Evolutionary conservation across 2,113 vertebrate genomes (phyloP), one percentile per base, ranked within the genome.

Genomic region (Paradoxurus hermaphroditus): DNA sequence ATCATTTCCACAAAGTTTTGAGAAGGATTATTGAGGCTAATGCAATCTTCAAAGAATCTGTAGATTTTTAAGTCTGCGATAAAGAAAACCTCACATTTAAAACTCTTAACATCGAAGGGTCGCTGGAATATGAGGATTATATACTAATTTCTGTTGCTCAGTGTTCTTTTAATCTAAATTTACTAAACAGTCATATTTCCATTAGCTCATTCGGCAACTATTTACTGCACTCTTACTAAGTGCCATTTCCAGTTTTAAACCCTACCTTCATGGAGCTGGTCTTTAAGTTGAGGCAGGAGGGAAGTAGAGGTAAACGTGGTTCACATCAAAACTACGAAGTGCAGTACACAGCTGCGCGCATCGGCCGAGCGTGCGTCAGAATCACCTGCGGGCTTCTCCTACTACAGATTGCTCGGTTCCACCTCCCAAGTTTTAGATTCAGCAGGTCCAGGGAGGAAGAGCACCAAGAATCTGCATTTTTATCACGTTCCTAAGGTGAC

Each of bases 1-100:
- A 94, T 96, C 65, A 63, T 51, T 96, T 95, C 73, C 34, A 51
- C 27, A 56, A 94, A 85, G 44, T 90, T 88, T 82, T 44, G 29
- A 86, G 94, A 92, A 94, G 39, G 51, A 81, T 91, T 65, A 88
- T 65, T 14, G 36, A 73, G 4, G 62, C 62, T 68, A 96, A 92
- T 2, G 41, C 18, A 77, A 68, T 72, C 63, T 77, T 97, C 27
- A 41, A 88, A 91, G 34, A 91, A 67, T 79, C 79, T 87, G 18
- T 12, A 82, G 25, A 72, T 46, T 96, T 81, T 91, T 81, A 67
- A 97, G 70, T 86, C 39, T 63, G 7, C 11, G 0, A 78, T 53
- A 88, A 88, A 84, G 81, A 90, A 87, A 83, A 65, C 5, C 21
- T 79, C 36, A 39, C 19, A 59, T 49, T 90, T 67, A 95, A 94